These are phyloP conservation scores for Xiphias gladius DNA, from an alignment of 2,113 vertebrate species.

Conservation along the genomic window DNA sequence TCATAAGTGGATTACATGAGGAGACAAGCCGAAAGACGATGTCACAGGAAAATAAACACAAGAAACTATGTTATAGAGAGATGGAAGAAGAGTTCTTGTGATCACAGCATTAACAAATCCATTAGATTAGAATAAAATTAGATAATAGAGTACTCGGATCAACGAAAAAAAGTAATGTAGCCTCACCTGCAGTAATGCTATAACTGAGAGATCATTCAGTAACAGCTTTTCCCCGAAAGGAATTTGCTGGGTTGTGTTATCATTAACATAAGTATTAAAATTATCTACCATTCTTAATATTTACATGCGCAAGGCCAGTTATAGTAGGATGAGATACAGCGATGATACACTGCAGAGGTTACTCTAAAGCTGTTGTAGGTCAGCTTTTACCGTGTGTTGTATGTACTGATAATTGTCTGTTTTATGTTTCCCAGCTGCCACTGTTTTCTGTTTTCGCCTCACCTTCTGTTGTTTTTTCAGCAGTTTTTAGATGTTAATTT, in stretches of 20 bases:
- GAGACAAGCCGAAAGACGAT: conserved; percentile 51
- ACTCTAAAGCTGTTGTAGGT: background rate
- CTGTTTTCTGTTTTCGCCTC: conserved; percentile 8
- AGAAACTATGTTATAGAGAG: conserved; percentile 20
- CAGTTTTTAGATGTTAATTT: conserved; percentile 8
- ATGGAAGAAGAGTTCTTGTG: conserved; percentile 1
- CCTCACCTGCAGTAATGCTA: background rate
- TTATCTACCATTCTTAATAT: conserved; percentile 5
- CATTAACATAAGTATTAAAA: conserved; percentile 2
- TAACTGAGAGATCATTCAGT: background rate
- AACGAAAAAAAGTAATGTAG: background rate
- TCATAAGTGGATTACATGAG: conserved; percentile 67
- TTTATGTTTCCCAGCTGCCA: background rate
- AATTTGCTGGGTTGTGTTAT: background rate
- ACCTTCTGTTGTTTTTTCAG: conserved; percentile 7
- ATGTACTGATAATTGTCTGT: conserved; percentile 12
- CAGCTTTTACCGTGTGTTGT: background rate
- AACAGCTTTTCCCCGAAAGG: background rate
- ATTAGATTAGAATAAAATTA: conserved; percentile 41
- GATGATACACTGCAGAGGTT: conserved; percentile 7
- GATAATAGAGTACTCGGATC: conserved; percentile 10
- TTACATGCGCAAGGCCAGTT: conserved; percentile 7
- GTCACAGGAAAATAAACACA: conserved; percentile 40
- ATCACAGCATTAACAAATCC: conserved; percentile 26
- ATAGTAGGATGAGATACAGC: background rate